Percentiles rank a stretch among this genome's conserved stretches.
phyloP scores from a whole-genome alignment of 2,888 invertebrate genomes.

The Macaria notata region DNA sequence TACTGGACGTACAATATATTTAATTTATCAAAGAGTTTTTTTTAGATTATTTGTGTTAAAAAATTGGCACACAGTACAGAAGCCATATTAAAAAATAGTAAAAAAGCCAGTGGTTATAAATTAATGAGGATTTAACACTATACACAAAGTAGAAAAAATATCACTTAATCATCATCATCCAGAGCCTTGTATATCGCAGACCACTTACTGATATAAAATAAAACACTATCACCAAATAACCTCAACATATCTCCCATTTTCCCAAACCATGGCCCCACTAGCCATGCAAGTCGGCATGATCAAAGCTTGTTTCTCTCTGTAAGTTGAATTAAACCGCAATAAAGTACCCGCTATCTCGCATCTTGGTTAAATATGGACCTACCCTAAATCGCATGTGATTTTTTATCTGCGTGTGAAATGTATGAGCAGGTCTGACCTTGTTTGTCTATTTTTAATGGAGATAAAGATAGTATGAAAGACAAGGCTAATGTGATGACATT shows the following conservation, averaged over 20 bases:
- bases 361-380: constrained; percentile 58
- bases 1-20: too few species aligned
- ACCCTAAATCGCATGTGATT: constrained; percentile 56
- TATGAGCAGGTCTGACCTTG: constrained; percentile 29
- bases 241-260: background rate
- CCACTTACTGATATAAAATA: too few species aligned
- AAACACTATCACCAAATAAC: background rate
- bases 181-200: too few species aligned
- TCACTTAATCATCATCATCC: too few species aligned
- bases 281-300: constrained; percentile 63
- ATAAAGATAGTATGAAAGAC: background rate
- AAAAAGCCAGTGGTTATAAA: too few species aligned
- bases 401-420: constrained; percentile 46
- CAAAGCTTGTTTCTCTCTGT: constrained; percentile 63
- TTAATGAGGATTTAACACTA: too few species aligned
- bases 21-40: too few species aligned
- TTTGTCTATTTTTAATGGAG: constrained; percentile 12
- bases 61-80: too few species aligned
- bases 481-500: background rate
- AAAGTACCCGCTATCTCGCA: constrained; percentile 66
- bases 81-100: too few species aligned
- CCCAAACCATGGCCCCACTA: constrained; percentile 43
- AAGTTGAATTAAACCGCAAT: constrained; percentile 79
- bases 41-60: too few species aligned
- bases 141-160: too few species aligned